A percentile compares a stretch with the other conserved stretches of the same genome.
Conservation (phyloP, 2,888 invertebrate genomes). For the Timema podura region DNA sequence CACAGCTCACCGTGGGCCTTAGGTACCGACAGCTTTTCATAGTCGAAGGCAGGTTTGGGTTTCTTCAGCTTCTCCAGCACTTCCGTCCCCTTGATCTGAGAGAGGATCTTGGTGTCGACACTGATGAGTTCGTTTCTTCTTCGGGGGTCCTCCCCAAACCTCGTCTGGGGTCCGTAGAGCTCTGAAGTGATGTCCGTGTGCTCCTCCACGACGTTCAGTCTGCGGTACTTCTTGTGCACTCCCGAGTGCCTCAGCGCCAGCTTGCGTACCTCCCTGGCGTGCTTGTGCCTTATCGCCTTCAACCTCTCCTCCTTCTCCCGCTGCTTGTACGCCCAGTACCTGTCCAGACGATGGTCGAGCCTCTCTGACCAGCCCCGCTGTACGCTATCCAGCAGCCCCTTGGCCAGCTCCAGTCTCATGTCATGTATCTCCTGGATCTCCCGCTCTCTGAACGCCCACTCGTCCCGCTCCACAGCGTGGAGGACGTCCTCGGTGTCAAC, state of each 20-base stretch:
- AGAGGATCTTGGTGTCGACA: constrained; percentile 20
- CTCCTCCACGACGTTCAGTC: constrained; percentile 48
- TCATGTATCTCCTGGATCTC: constrained; percentile 69
- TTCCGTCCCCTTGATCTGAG: constrained; percentile 47
- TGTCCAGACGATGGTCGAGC: constrained; percentile 47
- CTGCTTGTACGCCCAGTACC: constrained; percentile 51
- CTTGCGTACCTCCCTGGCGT: constrained; percentile 46
- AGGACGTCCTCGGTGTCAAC: constrained; percentile 62
- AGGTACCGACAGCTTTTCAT: constrained; percentile 43
- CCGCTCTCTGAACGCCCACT: constrained; percentile 78
- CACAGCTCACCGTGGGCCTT: constrained; percentile 46
- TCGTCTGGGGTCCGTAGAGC: constrained; percentile 58
- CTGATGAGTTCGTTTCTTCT: constrained; percentile 53
- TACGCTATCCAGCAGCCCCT: constrained; percentile 55
- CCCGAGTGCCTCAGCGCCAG: constrained; percentile 46
- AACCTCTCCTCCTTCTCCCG: constrained; percentile 55
- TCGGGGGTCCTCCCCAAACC: constrained; percentile 62
- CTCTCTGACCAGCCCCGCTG: constrained; percentile 48
- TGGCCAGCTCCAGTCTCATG: constrained; percentile 64
- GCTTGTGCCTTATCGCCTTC: constrained; percentile 50
- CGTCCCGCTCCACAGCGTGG: constrained; percentile 73
- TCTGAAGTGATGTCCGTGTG: constrained; percentile 58
- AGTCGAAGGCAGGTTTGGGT: constrained; percentile 50
- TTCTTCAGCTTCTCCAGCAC: constrained; percentile 49
- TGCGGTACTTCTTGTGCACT: constrained; percentile 43